Base-by-base conservation (phyloP, 2,888 invertebrate species). In the Drosophila quasianomalipes region DNA sequence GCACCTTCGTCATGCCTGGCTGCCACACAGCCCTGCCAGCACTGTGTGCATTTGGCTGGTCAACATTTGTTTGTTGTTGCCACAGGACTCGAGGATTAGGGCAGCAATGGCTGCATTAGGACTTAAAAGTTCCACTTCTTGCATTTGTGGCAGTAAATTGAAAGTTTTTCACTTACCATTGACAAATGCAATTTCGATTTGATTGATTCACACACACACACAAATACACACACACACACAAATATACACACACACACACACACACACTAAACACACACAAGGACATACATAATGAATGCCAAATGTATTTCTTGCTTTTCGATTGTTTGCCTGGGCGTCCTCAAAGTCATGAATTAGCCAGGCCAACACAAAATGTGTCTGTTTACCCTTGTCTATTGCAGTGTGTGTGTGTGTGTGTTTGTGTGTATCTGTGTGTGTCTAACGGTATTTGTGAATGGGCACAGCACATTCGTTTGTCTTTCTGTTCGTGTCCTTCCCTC, bases 261-360 rank as follows among this genome's bases (percentile, higher is more conserved):
- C 33, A 16, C 31, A 49, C 39, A n/a, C 37, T 14, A 26, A 16
- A 28, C 30, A 53, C 30, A 26, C 14, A n/a, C 35, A 44, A n/a
- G 22, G 10, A 28, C 31, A 81, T 87, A 75, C 82, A 74, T 85
- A 84, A 75, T 80, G 75, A 75, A 82, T 87, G 71, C 53, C 67
- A 79, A 76, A 76, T 74, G 79, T 69, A 70, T 81, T 74, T 70
- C 68, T 76, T 74, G 69, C 61, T 54, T 53, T 55, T 72, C 73
- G 55, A 75, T 76, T 87, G 85, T 87, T 89, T 87, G 75, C 44
- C 65, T 66, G 74, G 73, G 77, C 69, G 77, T 82, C 69, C 88
- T 84, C 71, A 68, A 76, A 89, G 70, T 85, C 90, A 82, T 77
- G 85, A 79, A 89, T 85, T 85, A 85, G 90, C 88, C 77, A 85